phyloP scores from a whole-genome alignment of 2,888 invertebrate species.

The Seira sanloemensis region DNA sequence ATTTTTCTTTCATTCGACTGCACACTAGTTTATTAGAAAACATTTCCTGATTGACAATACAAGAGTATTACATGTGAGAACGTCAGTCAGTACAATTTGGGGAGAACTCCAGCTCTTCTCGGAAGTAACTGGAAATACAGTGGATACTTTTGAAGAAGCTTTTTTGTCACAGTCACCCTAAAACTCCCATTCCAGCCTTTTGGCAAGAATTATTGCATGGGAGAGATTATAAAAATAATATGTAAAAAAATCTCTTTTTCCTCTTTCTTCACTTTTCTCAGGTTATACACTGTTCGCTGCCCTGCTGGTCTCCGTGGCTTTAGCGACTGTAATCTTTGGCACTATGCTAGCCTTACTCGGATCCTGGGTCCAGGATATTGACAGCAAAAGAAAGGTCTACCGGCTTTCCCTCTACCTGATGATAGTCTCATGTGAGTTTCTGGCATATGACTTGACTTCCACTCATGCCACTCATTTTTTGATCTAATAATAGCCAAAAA shows the following conservation, averaged over 20 bases:
- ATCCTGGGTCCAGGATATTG: conserved; percentile 69
- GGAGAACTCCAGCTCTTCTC: too few species aligned
- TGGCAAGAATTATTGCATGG: not conserved
- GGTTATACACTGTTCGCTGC: conserved; percentile 68
- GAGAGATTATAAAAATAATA: conserved; percentile 5
- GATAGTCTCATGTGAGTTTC: conserved; percentile 64
- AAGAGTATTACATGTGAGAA: too few species aligned
- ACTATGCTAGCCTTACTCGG: conserved; percentile 63
- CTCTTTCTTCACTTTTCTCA: conserved; percentile 23
- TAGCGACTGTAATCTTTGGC: conserved; percentile 62
- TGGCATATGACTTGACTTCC: conserved; percentile 18
- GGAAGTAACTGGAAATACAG: not conserved
- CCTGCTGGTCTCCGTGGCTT: conserved; percentile 53
- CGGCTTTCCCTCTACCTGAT: conserved; percentile 65
- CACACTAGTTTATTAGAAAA: too few species aligned
- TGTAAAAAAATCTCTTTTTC: conserved; percentile 28
- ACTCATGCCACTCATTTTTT: conserved; percentile 5
- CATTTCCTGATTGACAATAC: too few species aligned
- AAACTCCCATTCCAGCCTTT: not conserved
- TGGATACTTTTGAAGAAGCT: not conserved
- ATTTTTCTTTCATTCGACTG: too few species aligned
- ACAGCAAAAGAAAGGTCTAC: conserved; percentile 69
- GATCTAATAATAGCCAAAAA: conserved; percentile 51
- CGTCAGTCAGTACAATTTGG: too few species aligned
- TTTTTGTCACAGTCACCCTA: too few species aligned